These are phyloP conservation scores for Polydrusus pterygomalis DNA, from an alignment of 2,888 invertebrate genomes.

Conservation along the genomic window DNA sequence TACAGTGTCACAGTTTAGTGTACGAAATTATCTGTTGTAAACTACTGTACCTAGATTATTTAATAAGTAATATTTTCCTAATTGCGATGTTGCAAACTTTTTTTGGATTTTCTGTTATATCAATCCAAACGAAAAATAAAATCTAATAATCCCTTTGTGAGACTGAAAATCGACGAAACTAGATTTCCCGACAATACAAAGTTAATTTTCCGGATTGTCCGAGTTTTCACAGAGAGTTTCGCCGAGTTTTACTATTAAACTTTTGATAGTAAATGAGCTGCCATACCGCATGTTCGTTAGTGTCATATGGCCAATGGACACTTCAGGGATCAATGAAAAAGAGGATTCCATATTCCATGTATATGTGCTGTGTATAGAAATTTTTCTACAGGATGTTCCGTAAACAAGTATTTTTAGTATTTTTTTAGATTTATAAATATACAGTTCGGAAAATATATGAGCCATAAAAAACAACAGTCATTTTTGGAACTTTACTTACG, in stretches of 20 bases:
- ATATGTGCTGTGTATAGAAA: neutral
- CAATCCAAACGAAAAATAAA: conserved; percentile 4
- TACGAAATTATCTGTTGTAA: too few species aligned
- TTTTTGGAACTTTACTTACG: too few species aligned
- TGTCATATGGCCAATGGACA: conserved; percentile 19
- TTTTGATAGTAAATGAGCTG: conserved; percentile 20
- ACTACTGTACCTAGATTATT: too few species aligned
- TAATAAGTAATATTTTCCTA: too few species aligned
- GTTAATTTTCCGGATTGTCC: conserved; percentile 16
- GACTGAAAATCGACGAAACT: neutral
- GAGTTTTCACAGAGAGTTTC: conserved; percentile 18
- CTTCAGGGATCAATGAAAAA: conserved; percentile 16
- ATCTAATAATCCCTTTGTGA: conserved; percentile 3
- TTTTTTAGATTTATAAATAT: too few species aligned
- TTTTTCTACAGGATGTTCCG: neutral
- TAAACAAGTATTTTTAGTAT: too few species aligned
- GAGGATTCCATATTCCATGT: neutral
- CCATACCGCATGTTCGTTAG: conserved; percentile 19
- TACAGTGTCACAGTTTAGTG: too few species aligned
- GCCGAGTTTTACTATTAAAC: conserved; percentile 14
- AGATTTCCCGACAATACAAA: conserved; percentile 1
- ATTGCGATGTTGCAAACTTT: too few species aligned
- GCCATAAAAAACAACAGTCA: too few species aligned
- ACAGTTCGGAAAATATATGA: too few species aligned
- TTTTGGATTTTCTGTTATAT: neutral